Conservation (phyloP, 2,113 vertebrate genomes). For the Syngnathus typhle region DNA sequence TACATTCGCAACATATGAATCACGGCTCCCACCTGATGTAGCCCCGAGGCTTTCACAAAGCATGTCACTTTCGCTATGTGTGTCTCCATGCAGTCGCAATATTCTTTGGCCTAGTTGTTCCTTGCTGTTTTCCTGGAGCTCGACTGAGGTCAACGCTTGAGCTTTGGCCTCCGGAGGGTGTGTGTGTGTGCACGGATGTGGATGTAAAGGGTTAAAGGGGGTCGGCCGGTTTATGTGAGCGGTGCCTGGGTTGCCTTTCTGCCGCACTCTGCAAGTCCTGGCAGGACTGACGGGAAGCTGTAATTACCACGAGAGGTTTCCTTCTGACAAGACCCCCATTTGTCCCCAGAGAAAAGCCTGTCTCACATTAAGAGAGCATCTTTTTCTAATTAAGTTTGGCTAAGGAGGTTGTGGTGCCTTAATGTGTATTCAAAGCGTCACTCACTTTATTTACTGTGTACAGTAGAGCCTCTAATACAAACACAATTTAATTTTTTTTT, state of each 20-base stretch:
- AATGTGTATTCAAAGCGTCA: constrained; percentile 52
- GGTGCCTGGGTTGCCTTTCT: constrained; percentile 24
- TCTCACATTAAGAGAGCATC: constrained; percentile 38
- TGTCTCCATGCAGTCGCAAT: constrained; percentile 16
- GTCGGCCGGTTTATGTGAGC: background rate
- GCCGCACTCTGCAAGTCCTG: constrained; percentile 25
- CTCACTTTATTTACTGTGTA: constrained; percentile 34
- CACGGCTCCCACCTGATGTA: background rate
- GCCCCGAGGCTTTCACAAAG: background rate
- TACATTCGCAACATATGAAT: background rate
- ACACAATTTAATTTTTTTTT: background rate
- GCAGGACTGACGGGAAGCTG: constrained; percentile 45
- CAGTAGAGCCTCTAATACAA: background rate
- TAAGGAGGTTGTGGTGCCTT: constrained; percentile 36
- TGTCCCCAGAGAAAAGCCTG: constrained; percentile 24
- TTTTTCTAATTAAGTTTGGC: constrained; percentile 48
- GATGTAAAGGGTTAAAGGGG: background rate
- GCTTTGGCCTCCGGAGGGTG: constrained; percentile 29
- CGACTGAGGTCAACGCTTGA: constrained; percentile 43
- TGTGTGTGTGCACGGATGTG: constrained; percentile 12
- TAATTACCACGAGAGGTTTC: constrained; percentile 50
- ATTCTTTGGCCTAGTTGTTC: constrained; percentile 31
- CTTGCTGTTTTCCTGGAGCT: constrained; percentile 29
- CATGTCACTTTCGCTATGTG: background rate
- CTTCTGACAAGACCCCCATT: constrained; percentile 10